Conservation (phyloP, 1,140 invertebrate species). For the Bombus turneri region DNA sequence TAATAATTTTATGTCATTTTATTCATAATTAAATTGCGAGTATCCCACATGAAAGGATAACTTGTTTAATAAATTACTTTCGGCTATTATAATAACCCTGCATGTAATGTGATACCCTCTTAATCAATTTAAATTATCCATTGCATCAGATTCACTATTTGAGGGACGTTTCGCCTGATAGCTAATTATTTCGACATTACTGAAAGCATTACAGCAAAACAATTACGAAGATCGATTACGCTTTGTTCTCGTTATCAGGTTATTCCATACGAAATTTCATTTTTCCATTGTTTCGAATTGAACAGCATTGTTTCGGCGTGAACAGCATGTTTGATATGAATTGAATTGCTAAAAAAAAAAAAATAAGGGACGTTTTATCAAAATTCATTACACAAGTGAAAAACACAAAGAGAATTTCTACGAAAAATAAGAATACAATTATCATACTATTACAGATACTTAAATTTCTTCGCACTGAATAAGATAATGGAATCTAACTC, state of each 20-base stretch:
- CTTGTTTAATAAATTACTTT: background rate
- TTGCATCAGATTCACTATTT: background rate
- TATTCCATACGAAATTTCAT: background rate
- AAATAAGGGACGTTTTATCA: no score
- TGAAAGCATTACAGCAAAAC: background rate
- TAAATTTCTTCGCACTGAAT: no score
- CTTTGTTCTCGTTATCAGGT: background rate
- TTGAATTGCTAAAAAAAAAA: background rate
- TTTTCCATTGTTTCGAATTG: background rate
- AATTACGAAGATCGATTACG: background rate
- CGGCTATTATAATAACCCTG: background rate
- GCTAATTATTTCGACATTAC: background rate
- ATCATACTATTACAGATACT: no score
- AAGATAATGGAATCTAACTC: no score
- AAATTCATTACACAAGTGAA: background rate
- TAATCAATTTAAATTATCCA: slow-evolving; percentile 3
- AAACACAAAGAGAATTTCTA: background rate
- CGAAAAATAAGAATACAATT: background rate
- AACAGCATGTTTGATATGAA: background rate
- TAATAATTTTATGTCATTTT: background rate
- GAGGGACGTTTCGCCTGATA: background rate
- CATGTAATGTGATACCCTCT: background rate
- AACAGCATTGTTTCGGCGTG: no score
- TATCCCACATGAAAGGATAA: background rate
- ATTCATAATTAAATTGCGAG: background rate